Conservation (phyloP, 92 coral and sea anemone genomes). For the Zoanthus sansibaricus region DNA sequence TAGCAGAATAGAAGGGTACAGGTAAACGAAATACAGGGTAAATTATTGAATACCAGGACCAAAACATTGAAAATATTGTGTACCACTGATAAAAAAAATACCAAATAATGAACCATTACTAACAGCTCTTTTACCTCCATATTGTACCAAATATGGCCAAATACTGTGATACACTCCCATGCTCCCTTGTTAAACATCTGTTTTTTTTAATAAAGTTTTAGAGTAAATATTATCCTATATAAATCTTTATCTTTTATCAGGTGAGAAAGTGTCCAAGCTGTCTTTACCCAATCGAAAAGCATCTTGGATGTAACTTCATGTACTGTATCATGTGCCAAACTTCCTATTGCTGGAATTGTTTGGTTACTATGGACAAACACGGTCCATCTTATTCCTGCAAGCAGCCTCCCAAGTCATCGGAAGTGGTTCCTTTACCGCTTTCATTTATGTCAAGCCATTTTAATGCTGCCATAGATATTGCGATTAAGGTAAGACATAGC, state of each 20-base stretch:
- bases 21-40: no score
- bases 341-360: conserved; percentile 36
- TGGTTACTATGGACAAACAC: conserved; percentile 34
- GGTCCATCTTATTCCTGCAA: conserved; percentile 41
- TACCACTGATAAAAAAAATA: no score
- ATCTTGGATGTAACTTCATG: conserved; percentile 33
- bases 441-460: conserved; percentile 1
- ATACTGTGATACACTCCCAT: no score
- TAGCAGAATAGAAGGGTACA: no score
- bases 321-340: conserved; percentile 41
- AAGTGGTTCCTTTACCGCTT: conserved; percentile 16
- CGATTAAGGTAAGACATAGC: neutral
- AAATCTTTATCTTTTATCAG: neutral
- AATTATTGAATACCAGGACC: no score
- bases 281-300: conserved; percentile 27
- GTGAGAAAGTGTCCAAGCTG: conserved; percentile 37
- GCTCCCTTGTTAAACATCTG: no score
- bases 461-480: conserved; percentile 32
- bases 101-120: no score
- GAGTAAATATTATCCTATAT: no score
- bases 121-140: no score
- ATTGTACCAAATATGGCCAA: no score
- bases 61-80: no score
- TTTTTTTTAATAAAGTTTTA: no score
- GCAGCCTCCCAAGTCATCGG: neutral